These are phyloP conservation scores for Dasypogon diadema DNA, from an alignment of 2,888 invertebrate genomes.

Conservation along the genomic window DNA sequence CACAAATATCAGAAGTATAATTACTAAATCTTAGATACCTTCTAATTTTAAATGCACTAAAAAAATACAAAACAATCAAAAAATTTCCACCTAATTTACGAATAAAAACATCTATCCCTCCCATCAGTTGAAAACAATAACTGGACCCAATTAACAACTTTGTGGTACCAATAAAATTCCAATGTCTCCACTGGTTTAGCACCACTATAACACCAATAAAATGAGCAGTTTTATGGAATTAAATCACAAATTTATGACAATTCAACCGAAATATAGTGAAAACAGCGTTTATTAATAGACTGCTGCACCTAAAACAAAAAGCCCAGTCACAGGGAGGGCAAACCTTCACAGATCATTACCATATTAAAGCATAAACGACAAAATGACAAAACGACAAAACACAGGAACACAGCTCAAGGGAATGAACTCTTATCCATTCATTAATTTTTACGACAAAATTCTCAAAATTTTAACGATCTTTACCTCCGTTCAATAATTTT, in stretches of 20 bases:
- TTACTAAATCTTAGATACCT: too few relatives aligned
- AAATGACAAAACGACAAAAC: too few relatives aligned
- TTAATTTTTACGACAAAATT: constrained; percentile 46
- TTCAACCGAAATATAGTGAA: not conserved
- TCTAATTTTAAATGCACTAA: too few relatives aligned
- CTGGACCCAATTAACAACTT: constrained; percentile 14
- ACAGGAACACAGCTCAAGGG: not conserved
- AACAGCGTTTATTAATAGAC: not conserved
- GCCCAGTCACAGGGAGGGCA: too few relatives aligned
- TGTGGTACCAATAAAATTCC: not conserved
- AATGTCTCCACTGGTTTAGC: not conserved
- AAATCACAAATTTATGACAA: not conserved
- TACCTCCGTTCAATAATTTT: constrained; percentile 6
- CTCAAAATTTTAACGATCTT: constrained; percentile 32
- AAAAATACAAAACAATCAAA: too few relatives aligned
- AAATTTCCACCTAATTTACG: not conserved
- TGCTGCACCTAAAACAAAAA: not conserved
- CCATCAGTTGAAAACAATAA: too few relatives aligned
- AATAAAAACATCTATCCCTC: not conserved
- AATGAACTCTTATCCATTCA: constrained; percentile 27
- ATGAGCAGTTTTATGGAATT: not conserved
- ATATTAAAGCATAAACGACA: not conserved
- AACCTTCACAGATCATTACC: constrained; percentile 37
- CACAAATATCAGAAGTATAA: too few relatives aligned
- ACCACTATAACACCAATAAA: not conserved